Evolutionary conservation across 1,140 invertebrate genomes (phyloP).

Genomic region (Drosophila suzukii): DNA sequence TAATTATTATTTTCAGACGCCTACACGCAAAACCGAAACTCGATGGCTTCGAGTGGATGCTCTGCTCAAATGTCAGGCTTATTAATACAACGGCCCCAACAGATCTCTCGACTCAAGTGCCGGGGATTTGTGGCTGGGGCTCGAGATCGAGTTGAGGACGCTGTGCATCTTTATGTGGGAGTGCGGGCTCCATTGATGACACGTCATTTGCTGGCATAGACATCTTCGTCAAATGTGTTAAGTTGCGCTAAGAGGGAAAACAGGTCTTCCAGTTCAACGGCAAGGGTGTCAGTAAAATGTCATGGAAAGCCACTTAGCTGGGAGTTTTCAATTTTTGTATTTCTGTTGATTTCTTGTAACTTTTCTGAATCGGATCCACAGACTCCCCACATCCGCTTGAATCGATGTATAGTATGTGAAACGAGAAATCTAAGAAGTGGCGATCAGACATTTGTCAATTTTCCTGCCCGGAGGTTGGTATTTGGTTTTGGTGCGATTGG

Average conservation of each 20-base stretch:
- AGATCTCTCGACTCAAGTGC: slow-evolving; percentile 26
- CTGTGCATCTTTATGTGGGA: slow-evolving; percentile 70
- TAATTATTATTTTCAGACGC: slow-evolving; percentile 81
- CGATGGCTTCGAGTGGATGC: slow-evolving; percentile 48
- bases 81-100: slow-evolving; percentile 57
- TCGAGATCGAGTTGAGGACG: slow-evolving; percentile 50
- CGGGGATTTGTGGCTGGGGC: slow-evolving; percentile 17
- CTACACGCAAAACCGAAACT: slow-evolving; percentile 49
- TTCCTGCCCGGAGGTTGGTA: slow-evolving; percentile 49
- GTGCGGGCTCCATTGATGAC: slow-evolving; percentile 76
- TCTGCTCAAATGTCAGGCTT: slow-evolving; percentile 78
- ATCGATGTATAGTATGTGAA: background rate
- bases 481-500: slow-evolving; percentile 27
- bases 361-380: slow-evolving; percentile 21
- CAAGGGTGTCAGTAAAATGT: slow-evolving; percentile 78
- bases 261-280: slow-evolving; percentile 63
- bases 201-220: slow-evolving; percentile 77
- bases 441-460: slow-evolving; percentile 69
- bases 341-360: background rate
- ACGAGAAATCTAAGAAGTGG: slow-evolving; percentile 20
- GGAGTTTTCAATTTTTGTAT: slow-evolving; percentile 2
- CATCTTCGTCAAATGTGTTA: slow-evolving; percentile 81
- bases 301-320: slow-evolving; percentile 76
- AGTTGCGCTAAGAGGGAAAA: slow-evolving; percentile 62
- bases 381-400: slow-evolving; percentile 66